These are phyloP conservation scores for Drosophila anomelani DNA, from an alignment of 2,888 invertebrate species.

Conservation along the genomic window DNA sequence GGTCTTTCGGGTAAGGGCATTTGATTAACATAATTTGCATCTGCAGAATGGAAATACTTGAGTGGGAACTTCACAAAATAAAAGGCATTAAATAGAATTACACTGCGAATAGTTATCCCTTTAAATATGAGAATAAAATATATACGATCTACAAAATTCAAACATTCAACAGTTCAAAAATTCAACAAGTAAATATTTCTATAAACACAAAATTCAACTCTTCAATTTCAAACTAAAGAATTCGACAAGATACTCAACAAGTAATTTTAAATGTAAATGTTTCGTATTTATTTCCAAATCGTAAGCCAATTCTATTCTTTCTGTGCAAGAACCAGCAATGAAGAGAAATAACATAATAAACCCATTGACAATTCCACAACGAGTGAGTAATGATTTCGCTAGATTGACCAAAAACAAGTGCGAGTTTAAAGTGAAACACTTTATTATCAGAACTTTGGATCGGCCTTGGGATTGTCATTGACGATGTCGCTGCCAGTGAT, in stretches of 20 bases:
- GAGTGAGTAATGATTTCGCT: constrained; percentile 22
- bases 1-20: not conserved
- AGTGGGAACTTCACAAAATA: not conserved
- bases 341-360: constrained; percentile 17
- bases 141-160: not conserved
- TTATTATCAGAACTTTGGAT: constrained; percentile 56
- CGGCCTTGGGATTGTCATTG: constrained; percentile 26
- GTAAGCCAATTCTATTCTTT: not conserved
- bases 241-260: no score
- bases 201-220: not conserved
- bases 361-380: not conserved
- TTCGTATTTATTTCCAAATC: not conserved
- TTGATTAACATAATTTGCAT: constrained; percentile 1
- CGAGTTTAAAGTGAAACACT: constrained; percentile 7
- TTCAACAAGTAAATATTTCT: not conserved
- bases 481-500: constrained; percentile 42
- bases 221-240: not conserved
- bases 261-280: not conserved
- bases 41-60: not conserved
- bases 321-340: not conserved
- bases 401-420: constrained; percentile 2
- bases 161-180: not conserved
- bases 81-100: not conserved
- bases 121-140: not conserved
- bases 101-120: not conserved